Percentiles rank a stretch among this genome's conserved stretches.
Conservation (phyloP, 2,888 invertebrate genomes). For the Endomychus coccineus region DNA sequence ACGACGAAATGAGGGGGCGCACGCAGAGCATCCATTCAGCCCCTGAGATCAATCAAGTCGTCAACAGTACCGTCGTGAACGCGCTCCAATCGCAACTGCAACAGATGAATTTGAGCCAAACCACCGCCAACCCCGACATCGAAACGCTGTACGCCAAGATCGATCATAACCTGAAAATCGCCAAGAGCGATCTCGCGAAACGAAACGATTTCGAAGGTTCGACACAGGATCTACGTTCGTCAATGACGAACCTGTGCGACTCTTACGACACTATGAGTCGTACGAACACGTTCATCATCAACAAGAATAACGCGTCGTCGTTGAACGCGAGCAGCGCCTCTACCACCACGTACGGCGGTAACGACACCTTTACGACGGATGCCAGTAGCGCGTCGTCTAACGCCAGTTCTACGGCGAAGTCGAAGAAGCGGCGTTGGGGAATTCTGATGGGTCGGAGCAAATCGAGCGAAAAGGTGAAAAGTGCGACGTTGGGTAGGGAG, state of each 20-base stretch:
- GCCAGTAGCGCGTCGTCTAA: constrained; percentile 25
- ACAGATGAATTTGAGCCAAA: constrained; percentile 25
- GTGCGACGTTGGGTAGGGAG: constrained; percentile 63
- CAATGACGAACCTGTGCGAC: constrained; percentile 10
- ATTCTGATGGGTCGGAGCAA: constrained; percentile 59
- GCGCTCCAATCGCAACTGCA: constrained; percentile 20
- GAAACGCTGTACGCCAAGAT: constrained; percentile 37
- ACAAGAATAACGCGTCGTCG: constrained; percentile 22
- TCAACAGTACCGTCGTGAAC: constrained; percentile 21
- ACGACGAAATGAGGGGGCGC: constrained; percentile 41
- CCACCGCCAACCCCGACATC: constrained; percentile 25
- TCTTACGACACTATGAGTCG: constrained; percentile 22
- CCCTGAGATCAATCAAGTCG: constrained; percentile 49
- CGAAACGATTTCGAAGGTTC: constrained; percentile 10
- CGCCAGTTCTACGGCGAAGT: constrained; percentile 24
- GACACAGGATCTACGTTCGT: constrained; percentile 6
- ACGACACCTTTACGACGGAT: constrained; percentile 13
- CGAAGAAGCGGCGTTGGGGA: constrained; percentile 59
- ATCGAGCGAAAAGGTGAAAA: constrained; percentile 52
- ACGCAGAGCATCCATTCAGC: constrained; percentile 68
- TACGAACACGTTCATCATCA: constrained; percentile 32
- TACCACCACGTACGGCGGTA: constrained; percentile 15
- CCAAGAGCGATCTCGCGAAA: neutral
- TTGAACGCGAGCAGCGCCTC: constrained; percentile 13
- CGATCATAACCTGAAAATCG: constrained; percentile 3